Evolutionary conservation across 1,140 invertebrate genomes (phyloP).

Genomic region (Drosophila seguyi): DNA sequence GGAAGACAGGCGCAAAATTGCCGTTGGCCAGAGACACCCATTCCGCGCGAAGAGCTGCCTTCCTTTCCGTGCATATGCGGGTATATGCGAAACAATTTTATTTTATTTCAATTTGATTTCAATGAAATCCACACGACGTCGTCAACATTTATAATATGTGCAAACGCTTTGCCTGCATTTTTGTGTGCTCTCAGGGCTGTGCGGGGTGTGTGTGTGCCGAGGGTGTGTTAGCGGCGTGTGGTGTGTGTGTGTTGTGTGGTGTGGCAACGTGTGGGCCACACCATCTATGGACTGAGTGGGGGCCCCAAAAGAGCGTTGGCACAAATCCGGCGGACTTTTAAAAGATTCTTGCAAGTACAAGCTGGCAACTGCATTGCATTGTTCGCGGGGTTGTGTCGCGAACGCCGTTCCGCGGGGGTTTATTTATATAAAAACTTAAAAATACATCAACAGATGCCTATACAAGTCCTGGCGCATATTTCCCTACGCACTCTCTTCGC

Average conservation of each 20-base stretch:
- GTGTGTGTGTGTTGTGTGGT: not conserved
- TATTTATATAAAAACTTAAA: slow-evolving; percentile 84
- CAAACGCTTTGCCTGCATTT: slow-evolving; percentile 49
- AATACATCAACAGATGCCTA: slow-evolving; percentile 80
- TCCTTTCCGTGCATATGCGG: not conserved
- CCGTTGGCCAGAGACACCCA: slow-evolving; percentile 41
- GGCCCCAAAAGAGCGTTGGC: slow-evolving; percentile 58
- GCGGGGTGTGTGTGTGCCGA: slow-evolving; percentile 19
- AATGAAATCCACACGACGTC: slow-evolving; percentile 68
- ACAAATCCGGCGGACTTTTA: slow-evolving; percentile 53
- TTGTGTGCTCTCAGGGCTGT: slow-evolving; percentile 15
- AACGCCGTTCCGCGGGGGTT: slow-evolving; percentile 56
- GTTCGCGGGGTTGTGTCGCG: slow-evolving; percentile 47
- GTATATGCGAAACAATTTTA: slow-evolving; percentile 40
- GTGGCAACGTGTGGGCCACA: slow-evolving; percentile 60
- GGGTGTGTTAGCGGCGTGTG: slow-evolving; percentile 1
- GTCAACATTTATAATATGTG: slow-evolving; percentile 57
- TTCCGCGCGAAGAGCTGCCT: slow-evolving; percentile 1
- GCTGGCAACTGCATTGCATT: slow-evolving; percentile 37
- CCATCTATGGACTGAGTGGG: slow-evolving; percentile 78
- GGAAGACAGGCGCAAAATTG: slow-evolving; percentile 76
- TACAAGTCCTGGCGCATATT: slow-evolving; percentile 78
- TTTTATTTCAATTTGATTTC: slow-evolving; percentile 67
- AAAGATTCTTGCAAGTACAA: slow-evolving; percentile 33
- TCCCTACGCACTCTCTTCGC: slow-evolving; percentile 44